Percentiles rank a stretch among this genome's conserved stretches.
phyloP scores from a whole-genome alignment of 2,113 vertebrate species.

The Engraulis encrasicolus region DNA sequence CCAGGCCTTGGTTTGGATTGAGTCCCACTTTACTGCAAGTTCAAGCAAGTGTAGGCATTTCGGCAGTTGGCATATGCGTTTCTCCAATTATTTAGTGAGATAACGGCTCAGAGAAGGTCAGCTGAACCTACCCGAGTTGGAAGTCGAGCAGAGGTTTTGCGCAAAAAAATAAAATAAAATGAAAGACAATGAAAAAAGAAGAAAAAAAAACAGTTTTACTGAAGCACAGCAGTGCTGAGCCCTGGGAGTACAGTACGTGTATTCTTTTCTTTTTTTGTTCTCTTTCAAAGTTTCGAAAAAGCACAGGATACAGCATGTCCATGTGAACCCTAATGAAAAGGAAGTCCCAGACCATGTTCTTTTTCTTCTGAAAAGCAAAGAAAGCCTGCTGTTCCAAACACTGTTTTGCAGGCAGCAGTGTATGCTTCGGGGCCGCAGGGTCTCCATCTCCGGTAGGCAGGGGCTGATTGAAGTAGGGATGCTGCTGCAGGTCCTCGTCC shows the following conservation, averaged over 20 bases:
- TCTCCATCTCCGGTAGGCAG: not conserved
- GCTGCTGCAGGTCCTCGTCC: not conserved
- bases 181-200: not conserved
- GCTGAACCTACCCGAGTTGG: not conserved
- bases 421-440: not conserved
- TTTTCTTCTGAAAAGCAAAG: not conserved
- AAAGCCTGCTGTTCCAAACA: not conserved
- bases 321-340: not conserved
- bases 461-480: not conserved
- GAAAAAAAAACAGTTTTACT: too few species aligned
- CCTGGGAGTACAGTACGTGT: not conserved
- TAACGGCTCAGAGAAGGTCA: not conserved
- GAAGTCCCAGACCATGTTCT: not conserved
- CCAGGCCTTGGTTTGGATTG: constrained; percentile 23
- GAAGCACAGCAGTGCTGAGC: not conserved
- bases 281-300: not conserved
- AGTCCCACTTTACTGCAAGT: constrained; percentile 25
- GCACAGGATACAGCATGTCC: not conserved
- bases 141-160: not conserved
- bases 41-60: not conserved
- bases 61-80: not conserved
- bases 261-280: too few species aligned
- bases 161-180: not conserved
- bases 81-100: not conserved
- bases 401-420: not conserved